Conservation (phyloP, 92 coral and sea anemone species). For the Desmophyllum pertusum region DNA sequence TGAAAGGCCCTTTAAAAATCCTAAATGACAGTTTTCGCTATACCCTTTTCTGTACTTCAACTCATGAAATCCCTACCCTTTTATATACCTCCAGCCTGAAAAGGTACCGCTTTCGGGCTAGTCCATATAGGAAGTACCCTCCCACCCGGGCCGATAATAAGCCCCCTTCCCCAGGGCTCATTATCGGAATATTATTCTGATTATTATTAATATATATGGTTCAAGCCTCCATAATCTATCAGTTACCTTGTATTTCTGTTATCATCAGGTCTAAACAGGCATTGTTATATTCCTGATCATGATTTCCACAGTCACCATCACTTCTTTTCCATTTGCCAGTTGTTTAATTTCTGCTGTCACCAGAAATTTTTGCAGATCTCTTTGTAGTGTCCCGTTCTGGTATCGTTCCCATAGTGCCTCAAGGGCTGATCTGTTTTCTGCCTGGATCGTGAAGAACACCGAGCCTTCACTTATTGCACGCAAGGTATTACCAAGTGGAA, state of each 20-base stretch:
- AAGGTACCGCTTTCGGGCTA: no score
- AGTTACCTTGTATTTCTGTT: constrained; percentile 50
- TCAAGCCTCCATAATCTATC: not conserved
- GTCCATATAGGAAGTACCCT: no score
- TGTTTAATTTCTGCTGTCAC: constrained; percentile 62
- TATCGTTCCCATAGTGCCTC: constrained; percentile 25
- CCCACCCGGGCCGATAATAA: no score
- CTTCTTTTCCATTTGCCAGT: constrained; percentile 36
- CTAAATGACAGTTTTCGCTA: no score
- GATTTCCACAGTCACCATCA: constrained; percentile 55
- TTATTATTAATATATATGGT: no score
- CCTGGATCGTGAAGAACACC: constrained; percentile 4
- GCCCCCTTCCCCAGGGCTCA: no score
- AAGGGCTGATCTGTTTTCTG: constrained; percentile 7
- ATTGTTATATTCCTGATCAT: constrained; percentile 56
- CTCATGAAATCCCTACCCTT: no score
- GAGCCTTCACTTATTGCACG: constrained; percentile 25
- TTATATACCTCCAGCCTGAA: no score
- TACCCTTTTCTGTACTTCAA: no score
- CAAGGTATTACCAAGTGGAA: constrained; percentile 13
- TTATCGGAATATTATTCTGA: no score
- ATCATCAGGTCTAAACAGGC: constrained; percentile 57
- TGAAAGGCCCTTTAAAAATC: no score
- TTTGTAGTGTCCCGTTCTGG: constrained; percentile 53
- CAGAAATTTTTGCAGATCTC: constrained; percentile 45